A percentile compares a stretch with the other conserved stretches of the same genome.
Evolutionary conservation across 2,888 invertebrate genomes (phyloP).

Genomic region (Mythimna ferrago): DNA sequence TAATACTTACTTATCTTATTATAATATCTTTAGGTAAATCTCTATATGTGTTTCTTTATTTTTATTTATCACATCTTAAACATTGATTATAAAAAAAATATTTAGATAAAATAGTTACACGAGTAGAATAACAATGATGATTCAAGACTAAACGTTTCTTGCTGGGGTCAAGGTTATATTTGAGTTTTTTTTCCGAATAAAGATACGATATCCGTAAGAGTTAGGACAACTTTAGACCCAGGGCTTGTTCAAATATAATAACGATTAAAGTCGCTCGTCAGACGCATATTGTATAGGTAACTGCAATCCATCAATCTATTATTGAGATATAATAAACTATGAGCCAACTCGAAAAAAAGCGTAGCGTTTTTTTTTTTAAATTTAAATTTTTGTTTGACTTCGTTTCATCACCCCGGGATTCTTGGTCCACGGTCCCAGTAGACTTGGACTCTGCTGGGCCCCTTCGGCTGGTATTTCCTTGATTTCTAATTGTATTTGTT

Average conservation of each 20-base stretch:
- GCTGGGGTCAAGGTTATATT: background rate
- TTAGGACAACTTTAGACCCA: background rate
- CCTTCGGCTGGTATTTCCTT: too few species aligned
- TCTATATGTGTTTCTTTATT: too few species aligned
- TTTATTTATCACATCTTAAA: background rate
- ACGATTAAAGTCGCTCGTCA: slow-evolving; percentile 2
- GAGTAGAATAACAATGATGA: background rate
- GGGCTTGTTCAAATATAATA: background rate
- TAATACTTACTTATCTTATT: background rate
- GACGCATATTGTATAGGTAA: background rate
- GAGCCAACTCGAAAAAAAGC: background rate
- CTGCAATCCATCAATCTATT: background rate
- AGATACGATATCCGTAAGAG: slow-evolving; percentile 1
- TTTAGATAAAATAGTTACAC: background rate
- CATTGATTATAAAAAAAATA: background rate
- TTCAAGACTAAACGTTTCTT: background rate
- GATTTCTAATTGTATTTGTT: too few species aligned
- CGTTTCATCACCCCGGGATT: too few species aligned
- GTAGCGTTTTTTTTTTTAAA: background rate
- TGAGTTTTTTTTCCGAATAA: background rate
- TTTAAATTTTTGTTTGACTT: background rate
- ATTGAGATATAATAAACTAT: background rate
- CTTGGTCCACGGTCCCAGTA: too few species aligned
- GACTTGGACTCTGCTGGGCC: too few species aligned
- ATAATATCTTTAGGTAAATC: background rate